Conservation (phyloP, 2,113 vertebrate genomes). For the Amphiprion ocellaris region DNA sequence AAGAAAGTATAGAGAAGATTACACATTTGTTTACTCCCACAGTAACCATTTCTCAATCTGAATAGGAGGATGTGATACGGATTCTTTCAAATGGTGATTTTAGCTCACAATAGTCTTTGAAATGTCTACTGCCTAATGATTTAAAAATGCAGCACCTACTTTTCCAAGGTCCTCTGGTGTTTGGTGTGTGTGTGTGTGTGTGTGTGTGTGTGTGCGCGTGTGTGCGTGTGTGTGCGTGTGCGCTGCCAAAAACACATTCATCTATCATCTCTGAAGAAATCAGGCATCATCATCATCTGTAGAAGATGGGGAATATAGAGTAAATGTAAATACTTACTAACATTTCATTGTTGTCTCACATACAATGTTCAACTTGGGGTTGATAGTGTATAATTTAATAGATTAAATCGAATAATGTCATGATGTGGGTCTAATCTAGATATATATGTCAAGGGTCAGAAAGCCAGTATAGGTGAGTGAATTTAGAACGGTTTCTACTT, state of each 20-base stretch:
- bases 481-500: slow-evolving; percentile 54
- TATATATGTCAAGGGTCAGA: slow-evolving; percentile 53
- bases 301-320: slow-evolving; percentile 7
- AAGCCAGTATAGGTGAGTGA: slow-evolving; percentile 32
- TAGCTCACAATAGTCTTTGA: slow-evolving; percentile 47
- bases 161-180: slow-evolving; percentile 39
- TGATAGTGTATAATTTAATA: slow-evolving; percentile 27
- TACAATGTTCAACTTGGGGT: slow-evolving; percentile 5
- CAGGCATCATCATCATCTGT: slow-evolving; percentile 9
- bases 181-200: not conserved
- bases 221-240: not conserved
- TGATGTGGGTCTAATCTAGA: slow-evolving; percentile 40
- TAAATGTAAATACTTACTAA: slow-evolving; percentile 23
- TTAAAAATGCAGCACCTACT: slow-evolving; percentile 44
- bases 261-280: slow-evolving; percentile 35
- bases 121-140: slow-evolving; percentile 56
- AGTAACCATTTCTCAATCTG: slow-evolving; percentile 67
- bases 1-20: slow-evolving; percentile 28
- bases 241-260: slow-evolving; percentile 14
- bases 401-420: slow-evolving; percentile 32
- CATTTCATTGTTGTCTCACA: slow-evolving; percentile 23
- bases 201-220: not conserved
- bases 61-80: slow-evolving; percentile 60
- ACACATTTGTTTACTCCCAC: slow-evolving; percentile 55
- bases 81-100: slow-evolving; percentile 44